A percentile compares a stretch with the other conserved stretches of the same genome.
Evolutionary conservation across 2,888 invertebrate species (phyloP).

Genomic region (Penaeus monodon): DNA sequence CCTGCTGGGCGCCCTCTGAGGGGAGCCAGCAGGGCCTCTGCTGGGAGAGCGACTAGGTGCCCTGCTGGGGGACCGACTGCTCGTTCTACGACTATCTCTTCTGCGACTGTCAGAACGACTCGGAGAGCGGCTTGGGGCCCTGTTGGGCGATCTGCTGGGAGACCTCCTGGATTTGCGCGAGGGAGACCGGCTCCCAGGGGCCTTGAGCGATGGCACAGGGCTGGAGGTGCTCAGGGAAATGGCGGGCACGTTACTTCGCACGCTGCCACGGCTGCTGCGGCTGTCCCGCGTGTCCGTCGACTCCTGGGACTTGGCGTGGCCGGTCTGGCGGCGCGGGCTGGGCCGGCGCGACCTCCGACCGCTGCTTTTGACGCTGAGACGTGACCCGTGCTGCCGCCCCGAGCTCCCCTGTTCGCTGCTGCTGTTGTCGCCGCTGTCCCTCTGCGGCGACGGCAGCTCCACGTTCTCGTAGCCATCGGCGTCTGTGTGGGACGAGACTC

Average conservation of each 20-base stretch:
- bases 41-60: conserved; percentile 55
- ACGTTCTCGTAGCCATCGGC: conserved; percentile 65
- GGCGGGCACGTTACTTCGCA: conserved; percentile 56
- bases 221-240: conserved; percentile 63
- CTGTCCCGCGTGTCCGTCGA: conserved; percentile 46
- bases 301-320: conserved; percentile 34
- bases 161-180: conserved; percentile 52
- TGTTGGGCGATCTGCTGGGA: conserved; percentile 54
- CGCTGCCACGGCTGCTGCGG: conserved; percentile 38
- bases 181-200: conserved; percentile 43
- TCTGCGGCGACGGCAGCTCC: conserved; percentile 59
- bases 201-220: conserved; percentile 51
- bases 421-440: conserved; percentile 57
- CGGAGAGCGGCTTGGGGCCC: conserved; percentile 49
- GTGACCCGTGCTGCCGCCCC: conserved; percentile 45
- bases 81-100: conserved; percentile 36
- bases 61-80: conserved; percentile 6
- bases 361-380: conserved; percentile 62
- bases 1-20: conserved; percentile 48
- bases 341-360: conserved; percentile 57
- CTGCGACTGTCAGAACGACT: conserved; percentile 47
- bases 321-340: conserved; percentile 57
- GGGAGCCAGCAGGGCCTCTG: conserved; percentile 50
- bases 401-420: conserved; percentile 58
- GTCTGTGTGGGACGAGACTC: conserved; percentile 54